Percentiles rank a stretch among this genome's conserved stretches.
These are phyloP conservation scores for Tenebrio molitor DNA, from an alignment of 1,140 invertebrate genomes.

Conservation along the genomic window DNA sequence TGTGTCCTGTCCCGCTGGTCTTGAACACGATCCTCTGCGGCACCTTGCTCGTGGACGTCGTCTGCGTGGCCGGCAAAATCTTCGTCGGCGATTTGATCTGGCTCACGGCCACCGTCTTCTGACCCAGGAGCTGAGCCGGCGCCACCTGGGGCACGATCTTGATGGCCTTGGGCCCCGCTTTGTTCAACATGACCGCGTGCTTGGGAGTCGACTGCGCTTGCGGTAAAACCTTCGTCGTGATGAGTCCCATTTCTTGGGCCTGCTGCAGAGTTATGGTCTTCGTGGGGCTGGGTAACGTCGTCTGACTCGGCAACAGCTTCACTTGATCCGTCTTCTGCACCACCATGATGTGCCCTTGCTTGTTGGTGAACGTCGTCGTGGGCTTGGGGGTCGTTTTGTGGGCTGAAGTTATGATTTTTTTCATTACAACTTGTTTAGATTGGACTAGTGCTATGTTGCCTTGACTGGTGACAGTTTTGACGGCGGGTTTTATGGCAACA, in stretches of 20 bases:
- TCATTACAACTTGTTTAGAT: conserved; percentile 63
- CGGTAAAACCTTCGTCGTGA: conserved; percentile 72
- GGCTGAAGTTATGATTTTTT: conserved; percentile 59
- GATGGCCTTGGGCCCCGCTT: conserved; percentile 58
- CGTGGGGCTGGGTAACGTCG: conserved; percentile 68
- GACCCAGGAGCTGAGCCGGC: conserved; percentile 32
- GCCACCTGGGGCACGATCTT: conserved; percentile 62
- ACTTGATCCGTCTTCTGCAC: conserved; percentile 60
- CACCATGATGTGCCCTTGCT: conserved; percentile 57
- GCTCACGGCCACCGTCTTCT: conserved; percentile 55
- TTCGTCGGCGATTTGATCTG: conserved; percentile 75
- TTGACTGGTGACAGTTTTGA: conserved; percentile 50
- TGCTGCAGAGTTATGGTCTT: conserved; percentile 81
- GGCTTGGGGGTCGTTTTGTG: conserved; percentile 56
- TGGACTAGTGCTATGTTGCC: conserved; percentile 56
- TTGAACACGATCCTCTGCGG: conserved; percentile 73
- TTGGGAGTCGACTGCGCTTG: conserved; percentile 60
- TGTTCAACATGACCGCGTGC: conserved; percentile 68
- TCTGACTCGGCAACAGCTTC: conserved; percentile 55
- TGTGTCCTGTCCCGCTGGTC: conserved; percentile 66
- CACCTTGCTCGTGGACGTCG: conserved; percentile 68
- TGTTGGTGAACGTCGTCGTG: conserved; percentile 46
- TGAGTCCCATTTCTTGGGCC: conserved; percentile 76
- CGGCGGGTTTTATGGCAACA: conserved; percentile 60
- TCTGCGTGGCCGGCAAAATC: conserved; percentile 74